These are phyloP conservation scores for Bubo bubo DNA, from an alignment of 2,113 vertebrate species.

Conservation along the genomic window DNA sequence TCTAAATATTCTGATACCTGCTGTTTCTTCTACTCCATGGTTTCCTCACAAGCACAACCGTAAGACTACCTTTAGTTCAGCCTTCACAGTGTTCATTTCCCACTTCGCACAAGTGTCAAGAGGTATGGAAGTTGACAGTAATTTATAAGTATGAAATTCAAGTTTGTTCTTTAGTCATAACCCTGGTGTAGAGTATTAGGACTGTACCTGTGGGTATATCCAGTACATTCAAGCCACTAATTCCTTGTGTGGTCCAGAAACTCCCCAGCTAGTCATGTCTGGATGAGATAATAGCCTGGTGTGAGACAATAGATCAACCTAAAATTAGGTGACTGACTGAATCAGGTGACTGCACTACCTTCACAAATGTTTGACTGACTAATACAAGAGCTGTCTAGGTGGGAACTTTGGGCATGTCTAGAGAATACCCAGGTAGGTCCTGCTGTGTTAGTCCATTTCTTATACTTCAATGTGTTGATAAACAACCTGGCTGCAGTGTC, in stretches of 20 bases:
- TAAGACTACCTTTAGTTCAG: not conserved
- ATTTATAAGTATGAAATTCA: not conserved
- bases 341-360: not conserved
- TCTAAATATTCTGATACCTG: not conserved
- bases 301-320: not conserved
- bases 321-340: not conserved
- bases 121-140: not conserved
- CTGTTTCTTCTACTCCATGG: not conserved
- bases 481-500: not conserved
- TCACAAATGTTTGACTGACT: not conserved
- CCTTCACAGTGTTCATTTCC: not conserved
- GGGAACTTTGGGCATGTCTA: not conserved
- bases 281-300: not conserved
- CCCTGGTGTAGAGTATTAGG: not conserved
- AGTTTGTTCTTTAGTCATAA: not conserved
- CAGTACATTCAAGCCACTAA: not conserved
- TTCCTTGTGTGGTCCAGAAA: not conserved
- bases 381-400: not conserved
- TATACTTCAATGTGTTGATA: not conserved
- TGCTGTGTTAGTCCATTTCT: not conserved
- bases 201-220: not conserved
- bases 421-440: not conserved
- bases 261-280: not conserved
- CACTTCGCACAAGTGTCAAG: not conserved
- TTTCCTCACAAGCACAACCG: not conserved